A percentile compares a stretch with the other conserved stretches of the same genome.
These are phyloP conservation scores for Drosophila maculinotata DNA, from an alignment of 2,888 invertebrate genomes.

Conservation along the genomic window DNA sequence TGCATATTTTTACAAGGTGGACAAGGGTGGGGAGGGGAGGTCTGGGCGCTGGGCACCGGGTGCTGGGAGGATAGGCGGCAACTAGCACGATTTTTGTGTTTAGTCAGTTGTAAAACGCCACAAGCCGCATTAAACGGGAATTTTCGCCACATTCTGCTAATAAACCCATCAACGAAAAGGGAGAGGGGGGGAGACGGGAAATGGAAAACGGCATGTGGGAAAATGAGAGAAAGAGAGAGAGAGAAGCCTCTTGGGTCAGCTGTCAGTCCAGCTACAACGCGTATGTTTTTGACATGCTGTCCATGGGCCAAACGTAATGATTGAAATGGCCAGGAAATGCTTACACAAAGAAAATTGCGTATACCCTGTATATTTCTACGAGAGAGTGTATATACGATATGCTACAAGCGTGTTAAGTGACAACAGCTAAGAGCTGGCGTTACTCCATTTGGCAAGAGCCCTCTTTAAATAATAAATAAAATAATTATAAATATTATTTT, in stretches of 20 bases:
- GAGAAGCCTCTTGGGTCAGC: constrained; percentile 17
- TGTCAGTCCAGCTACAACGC: constrained; percentile 10
- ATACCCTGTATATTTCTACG: neutral
- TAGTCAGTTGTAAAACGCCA: constrained; percentile 37
- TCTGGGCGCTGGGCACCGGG: too few species aligned
- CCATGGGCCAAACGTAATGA: constrained; percentile 7
- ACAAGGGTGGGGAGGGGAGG: neutral
- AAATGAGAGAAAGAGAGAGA: too few species aligned
- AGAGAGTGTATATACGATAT: too few species aligned
- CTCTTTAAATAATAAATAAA: too few species aligned
- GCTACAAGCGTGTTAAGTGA: too few species aligned
- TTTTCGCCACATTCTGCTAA: constrained; percentile 37
- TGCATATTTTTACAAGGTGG: constrained; percentile 37
- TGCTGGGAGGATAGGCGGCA: too few species aligned
- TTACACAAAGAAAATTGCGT: neutral
- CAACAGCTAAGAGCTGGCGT: too few species aligned
- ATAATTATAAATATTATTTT: too few species aligned
- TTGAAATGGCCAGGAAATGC: neutral
- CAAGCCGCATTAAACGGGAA: constrained; percentile 24
- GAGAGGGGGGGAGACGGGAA: neutral
- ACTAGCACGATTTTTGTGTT: constrained; percentile 32
- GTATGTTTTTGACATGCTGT: constrained; percentile 10
- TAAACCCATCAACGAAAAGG: constrained; percentile 41
- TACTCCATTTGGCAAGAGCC: too few species aligned
- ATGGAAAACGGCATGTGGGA: constrained; percentile 20